These are phyloP conservation scores for Criorhina ranunculi DNA, from an alignment of 2,888 invertebrate species.

Conservation along the genomic window DNA sequence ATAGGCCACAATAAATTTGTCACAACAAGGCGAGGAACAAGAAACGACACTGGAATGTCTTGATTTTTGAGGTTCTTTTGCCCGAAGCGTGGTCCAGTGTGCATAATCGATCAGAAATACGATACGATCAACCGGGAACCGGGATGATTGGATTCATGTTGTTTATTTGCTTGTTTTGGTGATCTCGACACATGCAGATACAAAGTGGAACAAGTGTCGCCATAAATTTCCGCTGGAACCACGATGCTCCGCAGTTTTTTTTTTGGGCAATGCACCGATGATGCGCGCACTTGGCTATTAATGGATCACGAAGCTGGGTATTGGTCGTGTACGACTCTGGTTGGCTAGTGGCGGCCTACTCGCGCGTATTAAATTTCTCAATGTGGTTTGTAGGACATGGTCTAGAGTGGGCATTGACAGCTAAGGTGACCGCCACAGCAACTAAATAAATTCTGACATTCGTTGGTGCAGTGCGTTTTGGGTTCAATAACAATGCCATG, in stretches of 20 bases:
- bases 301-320: slow-evolving; percentile 55
- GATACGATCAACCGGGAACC: slow-evolving; percentile 57
- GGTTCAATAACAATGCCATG: slow-evolving; percentile 66
- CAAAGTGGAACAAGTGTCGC: slow-evolving; percentile 74
- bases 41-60: slow-evolving; percentile 63
- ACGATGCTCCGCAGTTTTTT: slow-evolving; percentile 50
- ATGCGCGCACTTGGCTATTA: slow-evolving; percentile 47
- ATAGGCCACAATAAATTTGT: slow-evolving; percentile 74
- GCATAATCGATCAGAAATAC: slow-evolving; percentile 74
- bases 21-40: slow-evolving; percentile 54
- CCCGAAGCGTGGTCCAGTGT: slow-evolving; percentile 32
- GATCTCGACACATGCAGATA: slow-evolving; percentile 65
- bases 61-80: slow-evolving; percentile 56
- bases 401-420: slow-evolving; percentile 65
- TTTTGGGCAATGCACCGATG: slow-evolving; percentile 30
- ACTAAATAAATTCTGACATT: slow-evolving; percentile 74
- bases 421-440: slow-evolving; percentile 29
- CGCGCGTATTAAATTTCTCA: slow-evolving; percentile 57
- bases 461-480: slow-evolving; percentile 44
- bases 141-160: slow-evolving; percentile 37
- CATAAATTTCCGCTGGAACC: slow-evolving; percentile 45
- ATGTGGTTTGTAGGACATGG: slow-evolving; percentile 59
- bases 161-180: slow-evolving; percentile 55
- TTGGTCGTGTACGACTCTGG: slow-evolving; percentile 13
- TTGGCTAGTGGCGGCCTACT: slow-evolving; percentile 57